Evolutionary conservation across 1,140 invertebrate species (phyloP).

Genomic region (Drosophila azteca): DNA sequence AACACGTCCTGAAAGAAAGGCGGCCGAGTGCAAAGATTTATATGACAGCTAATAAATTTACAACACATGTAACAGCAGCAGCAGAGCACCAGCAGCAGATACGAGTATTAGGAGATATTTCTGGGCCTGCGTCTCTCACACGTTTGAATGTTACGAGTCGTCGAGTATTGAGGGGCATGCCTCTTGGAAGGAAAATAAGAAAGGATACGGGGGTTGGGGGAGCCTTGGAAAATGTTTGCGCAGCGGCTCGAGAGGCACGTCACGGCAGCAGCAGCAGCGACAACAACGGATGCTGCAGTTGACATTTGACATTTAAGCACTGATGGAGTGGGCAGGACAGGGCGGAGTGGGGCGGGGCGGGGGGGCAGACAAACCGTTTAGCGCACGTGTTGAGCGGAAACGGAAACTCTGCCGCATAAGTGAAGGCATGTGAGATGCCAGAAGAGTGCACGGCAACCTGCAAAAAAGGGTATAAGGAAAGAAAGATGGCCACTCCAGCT

Average conservation of each 20-base stretch:
- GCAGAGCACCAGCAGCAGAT: slow-evolving; percentile 70
- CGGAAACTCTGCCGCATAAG: slow-evolving; percentile 12
- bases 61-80: slow-evolving; percentile 63
- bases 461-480: background rate
- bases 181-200: slow-evolving; percentile 48
- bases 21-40: slow-evolving; percentile 75
- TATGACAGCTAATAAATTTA: slow-evolving; percentile 83
- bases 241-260: slow-evolving; percentile 54
- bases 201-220: slow-evolving; percentile 5
- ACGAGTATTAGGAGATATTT: slow-evolving; percentile 76
- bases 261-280: slow-evolving; percentile 5
- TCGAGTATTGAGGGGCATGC: slow-evolving; percentile 52
- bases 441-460: no score
- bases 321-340: background rate
- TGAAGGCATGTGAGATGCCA: background rate
- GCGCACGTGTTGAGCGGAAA: slow-evolving; percentile 71
- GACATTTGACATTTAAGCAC: slow-evolving; percentile 61
- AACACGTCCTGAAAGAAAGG: slow-evolving; percentile 47
- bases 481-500: background rate
- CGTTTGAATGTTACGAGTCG: slow-evolving; percentile 19
- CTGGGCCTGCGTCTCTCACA: slow-evolving; percentile 28
- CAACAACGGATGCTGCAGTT: slow-evolving; percentile 53
- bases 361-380: slow-evolving; percentile 62
- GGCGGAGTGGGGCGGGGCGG: background rate
- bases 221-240: slow-evolving; percentile 60